Base-by-base conservation (phyloP, 1,140 invertebrate species). In the Centruroides vittatus region DNA sequence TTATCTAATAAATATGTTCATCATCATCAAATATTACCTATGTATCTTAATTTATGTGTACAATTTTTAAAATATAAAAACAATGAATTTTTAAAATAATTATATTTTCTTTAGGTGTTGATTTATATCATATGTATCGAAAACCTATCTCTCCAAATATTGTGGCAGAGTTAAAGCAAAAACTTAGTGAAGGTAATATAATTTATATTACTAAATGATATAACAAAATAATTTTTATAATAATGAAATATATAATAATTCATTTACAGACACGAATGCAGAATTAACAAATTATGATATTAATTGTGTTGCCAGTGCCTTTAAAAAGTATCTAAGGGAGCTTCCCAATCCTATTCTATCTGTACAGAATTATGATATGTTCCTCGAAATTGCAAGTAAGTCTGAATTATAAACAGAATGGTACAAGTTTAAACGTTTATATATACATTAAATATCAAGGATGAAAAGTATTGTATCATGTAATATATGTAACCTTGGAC, bases 281-380 rank as follows among this genome's bases (percentile, higher is more conserved):
- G 80, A 84, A 70, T 72, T 86, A 63, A 76, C 67, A 59, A 69
- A 71, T 5, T 85, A 80, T 67, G 80, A 80, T 56, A 75, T 82
- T 12, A 75, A 80, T 23, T 70, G 71, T 68, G 79, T 88, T 61
- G 80, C 83, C 23, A 82, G 81, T 64, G 78, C 82, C 23, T 71
- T 88, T 49, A 87, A 87, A 68, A 84, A 85, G 70, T 88, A 84
- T 70, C 73, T 89, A 35, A 71, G 83, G 35, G 86, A 88, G 71
- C 73, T 89, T 64, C 85, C 85, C 0, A 85, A 88, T 70, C 84
- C 86, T 35, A 77, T 88, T 35, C 86, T 89, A 58, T 86, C 86
- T n/a, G 81, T 85, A 12, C 80, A 83, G 67, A 83, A 81, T 76
- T 89, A 89, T 71, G 82, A 85, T 62, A 77, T 76, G 65, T 87